Percentiles rank a stretch among this genome's conserved stretches.
phyloP scores from a whole-genome alignment of 2,113 vertebrate species.

The Brevimyrus niger region DNA sequence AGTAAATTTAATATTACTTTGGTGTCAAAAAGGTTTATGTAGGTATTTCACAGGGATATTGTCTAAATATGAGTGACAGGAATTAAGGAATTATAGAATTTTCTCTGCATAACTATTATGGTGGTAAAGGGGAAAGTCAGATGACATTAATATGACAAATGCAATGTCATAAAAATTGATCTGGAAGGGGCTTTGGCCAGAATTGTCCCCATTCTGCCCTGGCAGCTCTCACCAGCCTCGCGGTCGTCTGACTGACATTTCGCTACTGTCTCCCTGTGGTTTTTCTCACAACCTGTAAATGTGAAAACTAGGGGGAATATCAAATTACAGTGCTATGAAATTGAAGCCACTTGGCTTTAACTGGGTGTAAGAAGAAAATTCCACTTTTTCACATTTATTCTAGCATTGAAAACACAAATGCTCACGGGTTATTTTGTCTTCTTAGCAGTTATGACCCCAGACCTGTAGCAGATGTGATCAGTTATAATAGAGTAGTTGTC shows the following conservation, averaged over 20 bases:
- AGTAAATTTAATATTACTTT: background rate
- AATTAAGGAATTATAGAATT: background rate
- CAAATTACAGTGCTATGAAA: background rate
- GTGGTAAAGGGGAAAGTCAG: background rate
- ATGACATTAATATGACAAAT: conserved; percentile 6
- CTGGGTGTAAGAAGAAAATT: background rate
- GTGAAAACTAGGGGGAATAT: conserved; percentile 3
- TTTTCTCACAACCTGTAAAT: background rate
- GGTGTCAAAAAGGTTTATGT: background rate
- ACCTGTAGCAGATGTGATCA: background rate
- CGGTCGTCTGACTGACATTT: background rate
- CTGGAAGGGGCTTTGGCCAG: background rate
- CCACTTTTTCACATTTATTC: background rate
- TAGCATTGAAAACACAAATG: background rate
- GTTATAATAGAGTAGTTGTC: background rate
- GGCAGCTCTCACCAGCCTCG: background rate
- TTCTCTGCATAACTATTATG: background rate
- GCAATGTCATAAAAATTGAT: background rate
- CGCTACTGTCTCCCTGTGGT: background rate
- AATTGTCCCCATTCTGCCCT: background rate
- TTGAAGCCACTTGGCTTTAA: background rate
- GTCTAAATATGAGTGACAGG: background rate
- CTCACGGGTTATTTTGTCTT: background rate
- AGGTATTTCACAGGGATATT: background rate
- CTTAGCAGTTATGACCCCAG: background rate